Conservation (phyloP, 2,797 vertebrate genomes). For the Lateolabrax maculatus region DNA sequence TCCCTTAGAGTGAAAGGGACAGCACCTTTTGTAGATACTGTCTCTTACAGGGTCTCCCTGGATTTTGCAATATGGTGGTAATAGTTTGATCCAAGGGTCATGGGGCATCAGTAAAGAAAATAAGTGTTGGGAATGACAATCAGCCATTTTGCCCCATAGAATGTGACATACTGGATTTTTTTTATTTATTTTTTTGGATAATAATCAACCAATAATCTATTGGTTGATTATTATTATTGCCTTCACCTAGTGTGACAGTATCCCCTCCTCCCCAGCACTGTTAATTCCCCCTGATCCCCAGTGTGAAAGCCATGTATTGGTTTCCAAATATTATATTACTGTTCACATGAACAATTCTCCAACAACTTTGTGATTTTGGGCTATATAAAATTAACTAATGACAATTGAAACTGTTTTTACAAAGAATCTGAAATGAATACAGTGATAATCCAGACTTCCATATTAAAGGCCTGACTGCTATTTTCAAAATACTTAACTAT, state of each 20-base stretch:
- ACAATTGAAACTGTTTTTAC: not conserved
- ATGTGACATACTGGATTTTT: constrained; percentile 32
- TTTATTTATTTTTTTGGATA: too few species aligned
- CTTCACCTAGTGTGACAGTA: constrained; percentile 18
- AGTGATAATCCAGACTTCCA: not conserved
- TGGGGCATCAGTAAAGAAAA: not conserved
- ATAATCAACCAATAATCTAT: too few species aligned
- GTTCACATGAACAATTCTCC: not conserved
- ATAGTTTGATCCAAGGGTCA: constrained; percentile 1
- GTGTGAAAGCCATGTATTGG: not conserved
- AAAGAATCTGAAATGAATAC: not conserved
- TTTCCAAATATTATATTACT: constrained; percentile 9
- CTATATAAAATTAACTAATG: not conserved
- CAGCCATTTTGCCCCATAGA: constrained; percentile 18
- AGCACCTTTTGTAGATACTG: constrained; percentile 16
- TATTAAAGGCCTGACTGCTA: not conserved
- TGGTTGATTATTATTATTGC: too few species aligned
- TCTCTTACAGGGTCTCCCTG: not conserved
- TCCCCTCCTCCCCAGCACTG: not conserved
- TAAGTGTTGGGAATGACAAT: constrained; percentile 27
- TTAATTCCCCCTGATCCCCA: constrained; percentile 36
- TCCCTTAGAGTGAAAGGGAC: constrained; percentile 14
- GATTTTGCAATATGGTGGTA: constrained; percentile 4
- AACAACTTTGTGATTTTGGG: not conserved
- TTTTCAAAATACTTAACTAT: constrained; percentile 6